Percentiles rank a stretch among this genome's conserved stretches.
phyloP scores from a whole-genome alignment of 1,140 invertebrate species.

The Eulimnadia texana region DNA sequence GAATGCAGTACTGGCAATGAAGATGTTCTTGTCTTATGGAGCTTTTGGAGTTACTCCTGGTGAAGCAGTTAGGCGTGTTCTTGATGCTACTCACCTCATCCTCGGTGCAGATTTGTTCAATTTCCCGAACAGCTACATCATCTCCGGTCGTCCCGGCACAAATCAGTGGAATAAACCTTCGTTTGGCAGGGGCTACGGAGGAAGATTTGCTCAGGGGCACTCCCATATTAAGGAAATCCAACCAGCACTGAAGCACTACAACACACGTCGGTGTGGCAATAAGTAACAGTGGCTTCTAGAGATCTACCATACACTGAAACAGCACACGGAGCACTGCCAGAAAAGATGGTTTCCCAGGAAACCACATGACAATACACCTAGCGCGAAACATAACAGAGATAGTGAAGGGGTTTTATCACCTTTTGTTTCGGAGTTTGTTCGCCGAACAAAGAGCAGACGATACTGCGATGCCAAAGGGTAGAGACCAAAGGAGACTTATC shows the following conservation, averaged over 20 bases:
- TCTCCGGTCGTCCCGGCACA: not conserved
- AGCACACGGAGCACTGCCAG: not conserved
- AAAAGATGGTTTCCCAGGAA: not conserved
- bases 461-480: not conserved
- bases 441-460: not conserved
- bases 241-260: too few relatives aligned
- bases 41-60: not conserved
- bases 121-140: not conserved
- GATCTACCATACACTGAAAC: too few relatives aligned
- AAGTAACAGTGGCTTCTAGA: too few relatives aligned
- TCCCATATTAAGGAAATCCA: not conserved
- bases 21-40: not conserved
- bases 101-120: not conserved
- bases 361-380: not conserved
- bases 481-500: not conserved
- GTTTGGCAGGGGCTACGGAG: not conserved
- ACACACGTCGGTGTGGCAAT: too few relatives aligned
- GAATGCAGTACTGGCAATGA: not conserved
- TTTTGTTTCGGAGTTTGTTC: not conserved
- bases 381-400: not conserved
- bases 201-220: not conserved
- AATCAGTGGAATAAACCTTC: not conserved
- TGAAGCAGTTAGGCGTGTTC: not conserved
- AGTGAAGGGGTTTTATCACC: not conserved
- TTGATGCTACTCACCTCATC: not conserved